Evolutionary conservation across 2,797 vertebrate species (phyloP), one percentile per base, ranked within the genome.

Genomic region (Lagocephalus sceleratus): DNA sequence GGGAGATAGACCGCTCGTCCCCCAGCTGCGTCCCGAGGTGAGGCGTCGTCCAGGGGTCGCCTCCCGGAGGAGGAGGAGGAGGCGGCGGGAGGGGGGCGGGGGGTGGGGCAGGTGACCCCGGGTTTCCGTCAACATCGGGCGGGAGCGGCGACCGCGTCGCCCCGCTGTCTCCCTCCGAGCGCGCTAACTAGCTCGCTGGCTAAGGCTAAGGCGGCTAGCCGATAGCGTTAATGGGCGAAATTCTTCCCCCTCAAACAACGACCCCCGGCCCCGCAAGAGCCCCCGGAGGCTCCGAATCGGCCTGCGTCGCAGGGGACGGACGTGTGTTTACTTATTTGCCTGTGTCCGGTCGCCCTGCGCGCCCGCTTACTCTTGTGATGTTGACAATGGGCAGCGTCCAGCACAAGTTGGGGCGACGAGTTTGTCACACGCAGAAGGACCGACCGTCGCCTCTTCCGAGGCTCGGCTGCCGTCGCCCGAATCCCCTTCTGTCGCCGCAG

Each of bases 11-110:
- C 76, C 87, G 90, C 52, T 92, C 90, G 35, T 92, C 89, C 65
- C 90, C 90, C 2, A 92, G 89, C 89, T 92, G 90, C 71, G 90
- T 92, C 11, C 90, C 90, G 39, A 91, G 90, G 90, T 92, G 88
- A 82, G 32, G 9, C 26, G 11, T 11, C 7, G 32, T 35, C n/a
- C n/a, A n/a, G n/a, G n/a, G n/a, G n/a, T n/a, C n/a, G n/a, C n/a
- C n/a, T n/a, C n/a, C n/a, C n/a, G n/a, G n/a, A n/a, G n/a, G n/a
- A n/a, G n/a, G n/a, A n/a, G n/a, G n/a, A n/a, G n/a, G n/a, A n/a
- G n/a, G n/a, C n/a, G n/a, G n/a, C n/a, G n/a, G n/a, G n/a, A n/a
- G n/a, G n/a, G n/a, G n/a, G n/a, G n/a, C n/a, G n/a, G n/a, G n/a
- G n/a, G n/a, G n/a, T n/a, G n/a, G n/a, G n/a, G n/a, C 51, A 58